Base-by-base conservation (phyloP, 2,113 vertebrate genomes). In the Coryphaenoides rupestris region DNA sequence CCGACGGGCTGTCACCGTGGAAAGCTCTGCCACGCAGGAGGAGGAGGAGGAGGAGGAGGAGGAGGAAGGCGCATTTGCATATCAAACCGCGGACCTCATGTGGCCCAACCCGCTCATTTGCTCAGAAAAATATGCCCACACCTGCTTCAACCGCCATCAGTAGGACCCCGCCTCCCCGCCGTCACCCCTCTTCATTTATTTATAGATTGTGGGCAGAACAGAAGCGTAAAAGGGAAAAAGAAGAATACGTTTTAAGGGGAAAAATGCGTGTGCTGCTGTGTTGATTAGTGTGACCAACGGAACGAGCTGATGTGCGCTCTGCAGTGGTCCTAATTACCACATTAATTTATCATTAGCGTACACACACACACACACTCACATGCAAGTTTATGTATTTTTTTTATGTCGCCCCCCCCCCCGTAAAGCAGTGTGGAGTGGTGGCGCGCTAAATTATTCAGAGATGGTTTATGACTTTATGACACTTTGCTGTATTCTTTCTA, bases 361-460 rank as follows among this genome's bases (percentile, higher is more conserved):
- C 26, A 21, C 40, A 40, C 7, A 10, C n/a, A n/a, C n/a, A n/a
- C n/a, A n/a, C n/a, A n/a, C n/a, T n/a, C n/a, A n/a, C n/a, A n/a
- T n/a, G n/a, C 5, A 22, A 21, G 23, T 56, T 64, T 57, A 28
- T 23, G n/a, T 78, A 72, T 73, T 45, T 72, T 79, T 75, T 57
- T 55, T n/a, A n/a, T n/a, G n/a, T n/a, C n/a, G n/a, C n/a, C n/a
- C 33, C 13, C 9, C 13, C 33, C 33, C 33, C 33, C 58, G 65
- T 73, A 68, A 62, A 69, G 58, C 56, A 55, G 59, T 58, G 61
- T 21, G 0, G 33, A 50, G n/a, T n/a, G n/a, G n/a, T n/a, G n/a
- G n/a, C n/a, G 28, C n/a, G 69, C 24, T 86, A 53, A 84, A 87
- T 84, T 72, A 85, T 87, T 84, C 54, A 86, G 52, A 68, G 47